Conservation (phyloP, 2,113 vertebrate species). For the Corythornis madagascariensis region DNA sequence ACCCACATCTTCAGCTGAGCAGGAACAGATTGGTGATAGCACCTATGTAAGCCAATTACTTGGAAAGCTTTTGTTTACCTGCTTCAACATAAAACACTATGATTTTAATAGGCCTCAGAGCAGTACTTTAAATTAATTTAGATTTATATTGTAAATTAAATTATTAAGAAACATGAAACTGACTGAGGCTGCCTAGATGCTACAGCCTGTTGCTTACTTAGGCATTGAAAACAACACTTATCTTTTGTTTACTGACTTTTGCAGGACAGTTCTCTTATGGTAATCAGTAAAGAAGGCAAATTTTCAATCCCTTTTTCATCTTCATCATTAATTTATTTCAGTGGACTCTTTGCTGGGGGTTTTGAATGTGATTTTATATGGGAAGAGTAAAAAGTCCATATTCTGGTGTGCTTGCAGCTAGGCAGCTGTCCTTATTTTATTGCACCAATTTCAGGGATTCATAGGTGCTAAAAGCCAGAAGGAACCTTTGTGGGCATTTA, state of each 20-base stretch:
- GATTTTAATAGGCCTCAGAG: background rate
- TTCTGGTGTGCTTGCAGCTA: background rate
- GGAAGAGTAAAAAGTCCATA: background rate
- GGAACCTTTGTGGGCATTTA: background rate
- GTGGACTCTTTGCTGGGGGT: background rate
- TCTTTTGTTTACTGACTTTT: background rate
- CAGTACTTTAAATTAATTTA: background rate
- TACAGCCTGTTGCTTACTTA: background rate
- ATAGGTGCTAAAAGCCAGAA: constrained; percentile 11
- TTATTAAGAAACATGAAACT: background rate
- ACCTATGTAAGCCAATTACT: background rate
- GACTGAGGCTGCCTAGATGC: background rate
- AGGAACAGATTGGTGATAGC: background rate
- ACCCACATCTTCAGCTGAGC: background rate
- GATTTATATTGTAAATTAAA: background rate
- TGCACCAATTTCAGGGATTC: constrained; percentile 5
- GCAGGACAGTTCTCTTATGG: background rate
- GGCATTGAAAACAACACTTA: background rate
- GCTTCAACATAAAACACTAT: background rate
- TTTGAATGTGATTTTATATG: background rate
- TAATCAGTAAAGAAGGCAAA: background rate
- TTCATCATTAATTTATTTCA: background rate
- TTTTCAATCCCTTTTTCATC: background rate
- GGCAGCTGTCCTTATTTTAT: background rate
- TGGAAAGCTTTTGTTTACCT: background rate